Evolutionary conservation across 1,140 invertebrate genomes (phyloP), one percentile per base, ranked within the genome.

Genomic region (Lysiphlebus fabarum): DNA sequence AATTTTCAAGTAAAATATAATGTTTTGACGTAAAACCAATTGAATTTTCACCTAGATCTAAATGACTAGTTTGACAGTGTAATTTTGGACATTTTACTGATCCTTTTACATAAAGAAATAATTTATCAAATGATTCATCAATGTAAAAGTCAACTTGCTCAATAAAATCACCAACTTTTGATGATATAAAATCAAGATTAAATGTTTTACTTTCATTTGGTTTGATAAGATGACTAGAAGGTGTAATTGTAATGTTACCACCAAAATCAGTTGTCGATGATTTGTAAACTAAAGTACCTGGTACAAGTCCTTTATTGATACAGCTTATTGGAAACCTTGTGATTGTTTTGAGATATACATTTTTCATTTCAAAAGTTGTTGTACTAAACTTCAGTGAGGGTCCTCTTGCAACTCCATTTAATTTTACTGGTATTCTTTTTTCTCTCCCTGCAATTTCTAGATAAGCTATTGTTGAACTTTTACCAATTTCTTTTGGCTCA

Each of bases 11-110:
- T 68, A 34, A 73, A 74, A 4, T 75, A 74, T 78, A 64, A 50
- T 36, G 42, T 37, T 9, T 48, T 53, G 7, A 56, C 34, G 41
- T 44, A 33, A 55, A 41, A 74, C 78, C 75, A 45, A 81, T 59
- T 2, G 78, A 60, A 10, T 75, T 66, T 6, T 55, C 51, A 6
- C 70, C 76, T 59, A 82, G 78, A 61, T 80, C 64, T 0, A 82
- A 44, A 17, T 61, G 57, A 0, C 62, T 60, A 6, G 66, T 65
- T 34, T 80, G 68, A 37, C 80, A 77, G 54, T 70, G 67, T n/a
- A 82, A 61, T 7, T 67, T 65, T 7, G 82, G 82, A 56, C 69
- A 76, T 11, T 80, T 53, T 0, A 81, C 67, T 36, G 62, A 69
- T 7, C 81, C 81, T 58, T 72, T 75, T 12, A 77, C 59, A 49